phyloP scores from a whole-genome alignment of 2,113 vertebrate species.

The Actenoides hombroni region DNA sequence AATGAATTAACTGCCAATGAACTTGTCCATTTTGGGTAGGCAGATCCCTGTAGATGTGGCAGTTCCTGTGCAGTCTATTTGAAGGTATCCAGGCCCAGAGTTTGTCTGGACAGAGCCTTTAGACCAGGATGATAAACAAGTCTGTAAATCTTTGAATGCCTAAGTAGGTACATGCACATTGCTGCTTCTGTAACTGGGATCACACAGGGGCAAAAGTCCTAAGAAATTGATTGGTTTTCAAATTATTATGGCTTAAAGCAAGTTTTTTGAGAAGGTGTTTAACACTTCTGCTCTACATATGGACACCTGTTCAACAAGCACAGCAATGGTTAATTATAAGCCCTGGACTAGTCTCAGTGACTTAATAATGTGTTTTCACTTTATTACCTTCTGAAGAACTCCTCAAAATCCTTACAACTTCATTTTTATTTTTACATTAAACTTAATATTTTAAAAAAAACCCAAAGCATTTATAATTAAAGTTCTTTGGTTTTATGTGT shows the following conservation, averaged over 20 bases:
- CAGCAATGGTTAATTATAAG: not conserved
- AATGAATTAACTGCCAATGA: not conserved
- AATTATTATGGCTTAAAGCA: not conserved
- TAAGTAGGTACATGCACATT: not conserved
- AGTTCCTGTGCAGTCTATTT: not conserved
- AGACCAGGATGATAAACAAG: not conserved
- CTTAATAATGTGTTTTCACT: not conserved
- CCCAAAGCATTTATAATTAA: not conserved
- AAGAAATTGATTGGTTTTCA: not conserved
- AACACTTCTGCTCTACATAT: not conserved
- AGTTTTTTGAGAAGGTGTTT: not conserved
- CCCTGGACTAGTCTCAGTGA: not conserved
- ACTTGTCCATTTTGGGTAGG: not conserved
- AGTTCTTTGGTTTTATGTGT: not conserved
- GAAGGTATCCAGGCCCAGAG: not conserved
- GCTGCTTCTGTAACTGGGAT: not conserved
- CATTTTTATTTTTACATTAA: not conserved
- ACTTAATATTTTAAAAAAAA: not conserved
- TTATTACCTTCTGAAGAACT: not conserved
- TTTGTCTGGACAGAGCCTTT: not conserved
- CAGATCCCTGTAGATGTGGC: not conserved
- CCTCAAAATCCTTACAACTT: not conserved
- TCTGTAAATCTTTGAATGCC: not conserved
- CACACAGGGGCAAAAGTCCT: not conserved
- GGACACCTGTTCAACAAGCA: not conserved